Evolutionary conservation across 2,888 invertebrate genomes (phyloP), one percentile per base, ranked within the genome.

Genomic region (Caenorhabditis sp.): DNA sequence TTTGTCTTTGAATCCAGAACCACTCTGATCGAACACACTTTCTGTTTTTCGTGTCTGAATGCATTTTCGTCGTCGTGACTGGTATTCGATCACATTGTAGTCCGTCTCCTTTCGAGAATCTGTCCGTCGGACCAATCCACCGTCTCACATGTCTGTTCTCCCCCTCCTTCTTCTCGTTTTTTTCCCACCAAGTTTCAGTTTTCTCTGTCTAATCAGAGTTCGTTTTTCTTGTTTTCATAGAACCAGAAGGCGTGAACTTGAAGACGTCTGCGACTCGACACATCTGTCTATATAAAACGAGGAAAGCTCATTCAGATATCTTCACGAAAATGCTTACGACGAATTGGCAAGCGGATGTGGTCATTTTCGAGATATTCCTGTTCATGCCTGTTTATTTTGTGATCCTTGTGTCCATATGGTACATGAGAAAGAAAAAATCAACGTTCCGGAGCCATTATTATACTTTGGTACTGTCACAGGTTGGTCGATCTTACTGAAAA

Each of bases 311-410:
- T 32, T 9, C 2, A 32, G 32, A 5, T 13, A 40, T 47, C 18
- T 3, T 47, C 47, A 18, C n/a, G 9, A 40, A 28, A n/a, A 71
- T 71, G 71, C 71, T 71, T 22, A 71, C 71, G 11, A 71, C 62
- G 9, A 71, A 71, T 35, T 71, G 62, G 62, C 71, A 71, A 71
- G 71, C 71, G 6, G 62, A 71, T 47, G 62, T 71, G 3, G 71
- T 71, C 1, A 71, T 71, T 22, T 62, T 47, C 40, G 71, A 71
- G 47, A 71, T 71, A 5, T 20, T 71, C 1, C 1, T 62, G 0
- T 62, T 71, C 40, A 71, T 64, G 71, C 71, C 71, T 1, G 15
- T 64, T 8, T 71, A 71, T 35, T 8, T 32, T 9, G 35, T 71
- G 11, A 55, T 71, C 15, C 24, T 71, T 1, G 44, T 55, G 47